Base-by-base conservation (phyloP, 2,797 vertebrate species). In the Pteronotus mesoamericanus region DNA sequence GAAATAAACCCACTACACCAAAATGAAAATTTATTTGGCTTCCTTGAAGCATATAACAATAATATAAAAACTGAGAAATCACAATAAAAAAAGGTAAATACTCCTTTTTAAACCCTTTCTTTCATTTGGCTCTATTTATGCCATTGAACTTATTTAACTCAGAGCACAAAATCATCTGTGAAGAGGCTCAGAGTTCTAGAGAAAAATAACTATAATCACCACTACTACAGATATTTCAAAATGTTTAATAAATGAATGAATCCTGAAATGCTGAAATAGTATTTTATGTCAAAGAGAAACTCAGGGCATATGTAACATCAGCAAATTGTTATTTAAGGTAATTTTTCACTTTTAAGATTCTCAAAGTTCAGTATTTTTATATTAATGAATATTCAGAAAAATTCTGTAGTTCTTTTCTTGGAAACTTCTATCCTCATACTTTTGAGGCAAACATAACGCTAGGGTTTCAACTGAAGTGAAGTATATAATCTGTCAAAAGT, bases 251-350 rank as follows among this genome's bases (percentile, higher is more conserved):
- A 1, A 85, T 29, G 6, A 55, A 77, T 78, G 19, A n/a, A n/a
- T n/a, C n/a, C n/a, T n/a, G n/a, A n/a, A n/a, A n/a, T n/a, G 12
- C 1, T 84, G n/a, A 94, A 94, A 93, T 11, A 68, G 14, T 74
- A 97, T 48, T 89, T 72, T 74, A 96, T 92, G 32, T 82, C 68
- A 97, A 64, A 96, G 24, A 55, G 69, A 96, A 97, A 93, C 14
- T 34, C 29, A 91, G 64, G 83, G n/a, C 66, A 95, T 5, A 86
- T 26, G 44, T 9, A 95, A 80, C 68, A 83, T 85, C 19, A 68
- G 72, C 39, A 77, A 59, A 66, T 69, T 86, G 19, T 82, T 55
- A 86, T 59, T 64, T 92, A 79, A 78, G 46, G 9, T 86, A 78
- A 83, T 77, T 87, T 93, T 87, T 89, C 78, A 86, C 57, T 92